Evolutionary conservation across 2,888 invertebrate genomes (phyloP), one percentile per base, ranked within the genome.

Genomic region (Catonia carolina): DNA sequence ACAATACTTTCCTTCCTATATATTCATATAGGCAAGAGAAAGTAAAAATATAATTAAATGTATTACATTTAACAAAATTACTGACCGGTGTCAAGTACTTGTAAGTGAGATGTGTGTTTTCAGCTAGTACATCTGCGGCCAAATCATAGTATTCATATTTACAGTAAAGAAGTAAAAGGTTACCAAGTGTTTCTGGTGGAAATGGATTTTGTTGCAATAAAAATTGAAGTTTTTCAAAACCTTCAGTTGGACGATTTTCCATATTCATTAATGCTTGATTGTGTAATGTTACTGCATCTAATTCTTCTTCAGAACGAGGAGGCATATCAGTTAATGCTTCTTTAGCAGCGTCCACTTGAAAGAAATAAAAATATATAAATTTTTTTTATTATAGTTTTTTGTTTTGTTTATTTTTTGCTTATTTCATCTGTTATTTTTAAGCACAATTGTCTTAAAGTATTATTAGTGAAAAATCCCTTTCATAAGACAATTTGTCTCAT

Each of bases 131-230:
- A 75, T 99, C 99, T 0, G 99, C 99, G 8, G 98, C 98, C 59
- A 98, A 77, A 72, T 99, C 98, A 70, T 89, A 97, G 71, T 96
- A 94, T 74, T 97, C 97, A 72, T 96, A 94, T 72, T 95, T 96
- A 71, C 97, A 94, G 70, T 98, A 99, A 1, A 97, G 77, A 2
- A 99, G 77, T 41, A 99, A 76, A 17, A 99, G 78, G 74, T 99
- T 99, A 1, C 94, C 89, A 72, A 99, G 97, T 0, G 98, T 97
- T 77, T 99, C 98, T 12, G 92, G 90, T 2, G 99, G 99, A 70
- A 97, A 98, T 2, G 94, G 91, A 69, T 94, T 93, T 69, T 98
- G 92, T 69, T 95, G 92, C 22, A 99, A 77, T 17, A 99, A 78
- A 73, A 97, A 99, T 69, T 92, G 91, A 50, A 94, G 73, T 69